Evolutionary conservation across 2,113 vertebrate species (phyloP).

Genomic region (Tor tambroides): DNA sequence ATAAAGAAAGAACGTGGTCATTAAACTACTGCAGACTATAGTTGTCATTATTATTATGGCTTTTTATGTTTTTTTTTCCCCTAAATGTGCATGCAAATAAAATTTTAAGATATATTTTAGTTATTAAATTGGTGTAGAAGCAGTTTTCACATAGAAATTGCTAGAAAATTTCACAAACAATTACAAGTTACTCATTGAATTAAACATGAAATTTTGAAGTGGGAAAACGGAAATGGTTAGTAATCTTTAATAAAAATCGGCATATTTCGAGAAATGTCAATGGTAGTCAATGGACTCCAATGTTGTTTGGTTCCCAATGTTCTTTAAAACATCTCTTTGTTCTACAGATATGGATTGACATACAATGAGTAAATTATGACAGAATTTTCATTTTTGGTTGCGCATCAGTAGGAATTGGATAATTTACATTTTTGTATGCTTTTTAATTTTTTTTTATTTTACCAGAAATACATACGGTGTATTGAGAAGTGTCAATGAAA

Average conservation of each 20-base stretch:
- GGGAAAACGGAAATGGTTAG: neutral
- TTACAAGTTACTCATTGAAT: neutral
- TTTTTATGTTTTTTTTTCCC: neutral
- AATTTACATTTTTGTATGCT: no score
- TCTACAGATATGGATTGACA: no score
- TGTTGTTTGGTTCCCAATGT: no score
- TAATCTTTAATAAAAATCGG: no score
- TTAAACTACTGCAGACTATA: neutral
- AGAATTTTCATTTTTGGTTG: no score
- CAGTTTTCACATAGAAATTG: neutral
- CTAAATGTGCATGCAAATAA: neutral
- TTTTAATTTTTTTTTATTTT: no score
- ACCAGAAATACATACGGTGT: neutral
- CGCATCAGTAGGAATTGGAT: no score
- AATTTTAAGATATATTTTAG: neutral
- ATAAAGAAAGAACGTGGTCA: neutral
- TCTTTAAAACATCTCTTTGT: no score
- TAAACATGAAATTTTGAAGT: neutral
- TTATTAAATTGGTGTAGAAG: neutral
- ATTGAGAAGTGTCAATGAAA: neutral
- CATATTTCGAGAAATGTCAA: neutral
- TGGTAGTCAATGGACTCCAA: neutral
- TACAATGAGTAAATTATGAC: no score
- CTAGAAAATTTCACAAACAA: neutral
- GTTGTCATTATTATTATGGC: slow-evolving; percentile 6